These are phyloP conservation scores for Hydrotaea cyrtoneurina DNA, from an alignment of 2,888 invertebrate species.

Conservation along the genomic window DNA sequence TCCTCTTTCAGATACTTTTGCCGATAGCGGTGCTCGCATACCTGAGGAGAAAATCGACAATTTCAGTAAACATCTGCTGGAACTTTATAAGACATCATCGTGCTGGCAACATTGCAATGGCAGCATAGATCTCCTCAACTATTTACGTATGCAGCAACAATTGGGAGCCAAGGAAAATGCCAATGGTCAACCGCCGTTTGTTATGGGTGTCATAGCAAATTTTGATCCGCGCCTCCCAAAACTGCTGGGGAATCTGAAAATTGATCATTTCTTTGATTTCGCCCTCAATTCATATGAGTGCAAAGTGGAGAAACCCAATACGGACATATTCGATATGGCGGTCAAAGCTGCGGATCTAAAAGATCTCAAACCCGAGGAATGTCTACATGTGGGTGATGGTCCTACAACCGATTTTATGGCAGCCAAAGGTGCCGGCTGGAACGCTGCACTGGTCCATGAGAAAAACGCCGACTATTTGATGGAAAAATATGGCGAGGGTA, in stretches of 20 bases:
- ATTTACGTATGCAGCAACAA: conserved; percentile 80
- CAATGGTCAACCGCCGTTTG: conserved; percentile 70
- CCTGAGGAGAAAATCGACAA: conserved; percentile 80
- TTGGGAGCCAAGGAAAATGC: conserved; percentile 62
- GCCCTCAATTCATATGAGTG: conserved; percentile 89
- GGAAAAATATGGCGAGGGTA: conserved; percentile 79
- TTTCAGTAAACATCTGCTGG: conserved; percentile 84
- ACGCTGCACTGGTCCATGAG: conserved; percentile 83
- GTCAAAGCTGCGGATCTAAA: conserved; percentile 81
- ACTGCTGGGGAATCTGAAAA: conserved; percentile 85
- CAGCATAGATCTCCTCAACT: conserved; percentile 84
- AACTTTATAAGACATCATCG: conserved; percentile 86
- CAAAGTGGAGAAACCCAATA: conserved; percentile 88
- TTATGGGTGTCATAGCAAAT: conserved; percentile 91
- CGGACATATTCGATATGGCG: conserved; percentile 86
- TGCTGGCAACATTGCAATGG: conserved; percentile 89
- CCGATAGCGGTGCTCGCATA: conserved; percentile 77
- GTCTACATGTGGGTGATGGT: conserved; percentile 92
- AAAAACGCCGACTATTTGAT: conserved; percentile 77
- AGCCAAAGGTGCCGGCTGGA: conserved; percentile 89
- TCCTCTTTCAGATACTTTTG: conserved; percentile 75
- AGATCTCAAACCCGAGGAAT: conserved; percentile 83
- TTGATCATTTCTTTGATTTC: conserved; percentile 90
- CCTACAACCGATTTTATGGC: conserved; percentile 89
- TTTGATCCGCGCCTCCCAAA: conserved; percentile 90